Conservation (phyloP, 2,113 vertebrate species). For the Ardeotis arabs region DNA sequence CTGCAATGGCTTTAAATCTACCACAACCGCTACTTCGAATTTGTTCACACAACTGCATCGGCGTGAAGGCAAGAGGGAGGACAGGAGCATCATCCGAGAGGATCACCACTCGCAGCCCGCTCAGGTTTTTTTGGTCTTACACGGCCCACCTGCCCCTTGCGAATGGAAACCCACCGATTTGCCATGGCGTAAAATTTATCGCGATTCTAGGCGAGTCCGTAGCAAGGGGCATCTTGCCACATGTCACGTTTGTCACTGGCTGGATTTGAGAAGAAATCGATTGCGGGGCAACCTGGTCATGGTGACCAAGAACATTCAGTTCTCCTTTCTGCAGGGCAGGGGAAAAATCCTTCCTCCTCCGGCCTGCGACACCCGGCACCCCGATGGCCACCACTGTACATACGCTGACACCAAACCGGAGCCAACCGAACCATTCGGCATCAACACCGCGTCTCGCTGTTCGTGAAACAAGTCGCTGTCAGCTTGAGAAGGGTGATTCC, state of each 20-base stretch:
- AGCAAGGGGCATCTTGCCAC: neutral
- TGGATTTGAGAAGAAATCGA: neutral
- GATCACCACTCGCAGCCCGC: neutral
- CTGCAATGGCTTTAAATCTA: neutral
- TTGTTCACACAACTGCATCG: neutral
- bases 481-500: neutral
- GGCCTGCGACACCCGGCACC: too few species aligned
- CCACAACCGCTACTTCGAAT: neutral
- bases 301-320: neutral
- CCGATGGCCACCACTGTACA: too few species aligned
- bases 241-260: rapidly evolving
- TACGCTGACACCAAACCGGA: too few species aligned
- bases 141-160: neutral
- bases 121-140: rapidly evolving
- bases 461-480: rapidly evolving
- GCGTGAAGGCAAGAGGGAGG: neutral
- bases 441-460: rapidly evolving
- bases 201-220: rapidly evolving
- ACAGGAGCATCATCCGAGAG: neutral
- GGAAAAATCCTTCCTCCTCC: neutral
- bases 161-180: too few species aligned
- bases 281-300: rapidly evolving
- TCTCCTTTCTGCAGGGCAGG: neutral
- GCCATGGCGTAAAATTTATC: rapidly evolving
- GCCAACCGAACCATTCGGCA: rapidly evolving